Conservation (phyloP, 2,113 vertebrate genomes). For the Microtus pennsylvanicus region DNA sequence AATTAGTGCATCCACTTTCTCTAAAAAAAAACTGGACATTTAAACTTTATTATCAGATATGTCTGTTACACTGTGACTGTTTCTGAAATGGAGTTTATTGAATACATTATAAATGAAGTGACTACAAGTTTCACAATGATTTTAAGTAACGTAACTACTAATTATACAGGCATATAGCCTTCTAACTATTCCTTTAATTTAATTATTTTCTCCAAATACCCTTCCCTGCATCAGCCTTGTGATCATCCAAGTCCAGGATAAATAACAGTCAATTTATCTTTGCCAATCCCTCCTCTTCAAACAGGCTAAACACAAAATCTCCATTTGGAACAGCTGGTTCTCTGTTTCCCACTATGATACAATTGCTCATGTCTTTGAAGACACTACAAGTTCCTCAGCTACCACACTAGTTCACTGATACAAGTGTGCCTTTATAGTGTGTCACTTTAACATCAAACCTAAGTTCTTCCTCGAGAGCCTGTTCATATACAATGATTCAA, state of each 20-base stretch:
- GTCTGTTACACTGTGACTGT: slow-evolving; percentile 33
- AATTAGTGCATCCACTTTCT: slow-evolving; percentile 54
- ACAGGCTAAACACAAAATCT: not conserved
- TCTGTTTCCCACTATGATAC: not conserved
- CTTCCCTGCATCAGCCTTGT: not conserved
- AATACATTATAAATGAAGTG: slow-evolving; percentile 28
- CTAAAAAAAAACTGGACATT: slow-evolving; percentile 48
- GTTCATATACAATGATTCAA: not conserved
- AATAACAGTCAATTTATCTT: not conserved
- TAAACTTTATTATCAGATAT: slow-evolving; percentile 42
- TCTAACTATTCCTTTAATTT: not conserved
- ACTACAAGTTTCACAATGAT: slow-evolving; percentile 35
- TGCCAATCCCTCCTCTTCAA: not conserved
- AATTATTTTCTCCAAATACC: slow-evolving; percentile 1
- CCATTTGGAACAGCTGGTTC: not conserved
- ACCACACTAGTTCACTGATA: not conserved
- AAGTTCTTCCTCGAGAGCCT: slow-evolving; percentile 4
- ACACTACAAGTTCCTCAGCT: not conserved
- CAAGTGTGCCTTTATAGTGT: not conserved
- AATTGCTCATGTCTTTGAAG: not conserved
- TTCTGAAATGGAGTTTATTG: not conserved
- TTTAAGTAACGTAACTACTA: slow-evolving; percentile 26
- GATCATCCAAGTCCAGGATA: slow-evolving; percentile 25
- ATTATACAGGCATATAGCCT: not conserved
- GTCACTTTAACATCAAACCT: slow-evolving; percentile 44